Percentiles rank a stretch among this genome's conserved stretches.
phyloP scores from a whole-genome alignment of 1,140 invertebrate species.

The Subanguina moxae region DNA sequence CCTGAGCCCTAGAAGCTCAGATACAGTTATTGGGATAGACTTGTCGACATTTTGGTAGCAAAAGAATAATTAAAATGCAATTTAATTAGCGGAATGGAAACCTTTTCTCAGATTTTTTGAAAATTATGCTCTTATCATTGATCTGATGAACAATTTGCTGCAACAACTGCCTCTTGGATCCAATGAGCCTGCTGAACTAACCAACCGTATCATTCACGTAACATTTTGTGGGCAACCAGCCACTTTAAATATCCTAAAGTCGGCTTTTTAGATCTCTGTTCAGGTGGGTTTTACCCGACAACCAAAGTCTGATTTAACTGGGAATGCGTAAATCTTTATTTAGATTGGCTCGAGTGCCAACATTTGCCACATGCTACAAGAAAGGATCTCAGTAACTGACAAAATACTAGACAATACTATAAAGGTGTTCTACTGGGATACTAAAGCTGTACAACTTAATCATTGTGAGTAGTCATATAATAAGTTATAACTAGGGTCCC shows the following conservation, averaged over 20 bases:
- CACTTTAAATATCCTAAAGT: no score
- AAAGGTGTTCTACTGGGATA: conserved; percentile 1
- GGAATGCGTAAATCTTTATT: not conserved
- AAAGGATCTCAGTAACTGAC: conserved; percentile 3
- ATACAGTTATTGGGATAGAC: no score
- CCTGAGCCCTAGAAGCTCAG: no score
- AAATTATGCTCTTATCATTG: conserved; percentile 1
- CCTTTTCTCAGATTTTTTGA: not conserved
- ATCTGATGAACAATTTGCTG: not conserved
- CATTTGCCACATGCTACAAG: conserved; percentile 14
- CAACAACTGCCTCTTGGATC: not conserved
- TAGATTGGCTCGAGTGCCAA: conserved; percentile 19
- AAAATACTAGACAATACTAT: conserved; percentile 14
- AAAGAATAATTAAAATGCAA: no score
- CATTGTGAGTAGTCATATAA: conserved; percentile 16
- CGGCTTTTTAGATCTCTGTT: conserved; percentile 1
- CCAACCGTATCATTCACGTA: conserved; percentile 17
- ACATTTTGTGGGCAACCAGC: no score
- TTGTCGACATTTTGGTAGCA: no score
- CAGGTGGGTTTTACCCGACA: conserved; percentile 7
- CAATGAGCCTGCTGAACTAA: conserved; percentile 1
- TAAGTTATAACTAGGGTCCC: no score
- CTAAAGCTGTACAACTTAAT: conserved; percentile 8
- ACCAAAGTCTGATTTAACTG: not conserved
- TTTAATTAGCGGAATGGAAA: no score